Evolutionary conservation across 2,797 vertebrate species (phyloP).

Genomic region (Rallus crepitans): DNA sequence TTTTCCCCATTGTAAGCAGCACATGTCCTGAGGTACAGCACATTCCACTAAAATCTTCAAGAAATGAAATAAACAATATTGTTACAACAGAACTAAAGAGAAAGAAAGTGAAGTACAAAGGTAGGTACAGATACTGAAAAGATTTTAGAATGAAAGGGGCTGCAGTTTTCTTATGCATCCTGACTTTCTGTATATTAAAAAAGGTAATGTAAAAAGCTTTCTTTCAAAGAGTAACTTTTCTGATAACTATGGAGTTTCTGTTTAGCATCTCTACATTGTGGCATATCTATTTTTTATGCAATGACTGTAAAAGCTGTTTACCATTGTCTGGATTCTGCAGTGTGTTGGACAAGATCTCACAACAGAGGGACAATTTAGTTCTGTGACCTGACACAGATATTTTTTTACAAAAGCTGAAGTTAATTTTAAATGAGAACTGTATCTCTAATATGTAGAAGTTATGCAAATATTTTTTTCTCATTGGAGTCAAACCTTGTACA

Average conservation of each 20-base stretch:
- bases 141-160: not conserved
- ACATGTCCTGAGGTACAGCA: not conserved
- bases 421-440: constrained; percentile 5
- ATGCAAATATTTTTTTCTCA: constrained; percentile 34
- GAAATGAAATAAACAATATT: not conserved
- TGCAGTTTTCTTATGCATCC: not conserved
- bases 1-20: not conserved
- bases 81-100: not conserved
- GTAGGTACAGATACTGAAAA: not conserved
- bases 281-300: not conserved
- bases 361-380: not conserved
- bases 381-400: not conserved
- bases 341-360: not conserved
- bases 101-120: not conserved
- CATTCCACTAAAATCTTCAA: not conserved
- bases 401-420: not conserved
- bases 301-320: not conserved
- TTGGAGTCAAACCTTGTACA: not conserved
- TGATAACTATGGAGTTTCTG: not conserved
- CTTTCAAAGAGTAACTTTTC: not conserved
- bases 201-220: not conserved
- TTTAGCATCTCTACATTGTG: not conserved
- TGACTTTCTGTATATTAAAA: not conserved
- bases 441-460: not conserved
- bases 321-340: not conserved